phyloP scores from a whole-genome alignment of 1,140 invertebrate genomes.

The Venustaconcha ellipsiformis region DNA sequence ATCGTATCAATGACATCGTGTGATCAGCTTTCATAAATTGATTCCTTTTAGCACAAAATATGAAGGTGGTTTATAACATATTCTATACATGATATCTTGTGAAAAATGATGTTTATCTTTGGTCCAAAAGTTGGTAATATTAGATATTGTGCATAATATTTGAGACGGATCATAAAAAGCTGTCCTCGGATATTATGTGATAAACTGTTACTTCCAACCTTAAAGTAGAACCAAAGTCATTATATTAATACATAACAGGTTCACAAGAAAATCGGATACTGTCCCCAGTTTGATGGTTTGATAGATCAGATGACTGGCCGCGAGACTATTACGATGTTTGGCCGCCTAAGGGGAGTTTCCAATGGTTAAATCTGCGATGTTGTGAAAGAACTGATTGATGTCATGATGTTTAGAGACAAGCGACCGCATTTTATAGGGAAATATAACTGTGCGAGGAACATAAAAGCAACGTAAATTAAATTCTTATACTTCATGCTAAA shows the following conservation, averaged over 20 bases:
- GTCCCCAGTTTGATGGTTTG: constrained; percentile 73
- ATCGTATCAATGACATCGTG: no score
- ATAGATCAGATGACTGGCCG: constrained; percentile 69
- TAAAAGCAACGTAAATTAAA: no score
- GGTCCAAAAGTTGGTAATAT: not conserved
- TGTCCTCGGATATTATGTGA: no score
- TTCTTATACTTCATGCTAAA: no score
- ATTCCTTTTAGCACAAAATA: no score
- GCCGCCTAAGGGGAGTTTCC: constrained; percentile 77
- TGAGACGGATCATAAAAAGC: not conserved
- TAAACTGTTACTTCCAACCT: not conserved
- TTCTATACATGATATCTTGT: not conserved
- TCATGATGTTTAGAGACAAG: constrained; percentile 57
- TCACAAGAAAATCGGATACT: constrained; percentile 69
- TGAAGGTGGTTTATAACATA: no score
- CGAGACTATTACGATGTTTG: constrained; percentile 83
- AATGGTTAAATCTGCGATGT: constrained; percentile 62
- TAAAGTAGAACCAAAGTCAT: no score
- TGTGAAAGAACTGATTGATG: constrained; percentile 59
- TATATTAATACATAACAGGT: constrained; percentile 29
- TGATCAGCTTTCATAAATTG: no score
- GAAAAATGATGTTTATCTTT: not conserved
- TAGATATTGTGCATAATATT: not conserved
- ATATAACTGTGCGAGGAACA: no score
- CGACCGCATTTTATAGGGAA: constrained; percentile 53